Evolutionary conservation across 2,888 invertebrate genomes (phyloP).

Genomic region (Marronus borbonicus): DNA sequence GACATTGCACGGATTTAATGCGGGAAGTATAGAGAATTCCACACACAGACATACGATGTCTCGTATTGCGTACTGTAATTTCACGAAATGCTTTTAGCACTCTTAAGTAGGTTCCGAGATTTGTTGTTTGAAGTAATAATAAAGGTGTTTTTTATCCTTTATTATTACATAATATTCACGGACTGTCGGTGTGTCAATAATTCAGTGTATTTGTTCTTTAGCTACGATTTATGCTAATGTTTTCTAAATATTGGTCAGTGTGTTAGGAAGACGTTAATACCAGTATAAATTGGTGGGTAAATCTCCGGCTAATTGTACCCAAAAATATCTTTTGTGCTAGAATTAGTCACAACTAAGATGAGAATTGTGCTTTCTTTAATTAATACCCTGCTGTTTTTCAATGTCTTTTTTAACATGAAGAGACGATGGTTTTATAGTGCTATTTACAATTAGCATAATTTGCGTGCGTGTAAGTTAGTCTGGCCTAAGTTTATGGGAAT

Average conservation of each 20-base stretch:
- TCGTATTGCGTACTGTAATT: too few relatives aligned
- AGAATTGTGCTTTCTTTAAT: too few relatives aligned
- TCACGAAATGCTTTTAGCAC: conserved; percentile 28
- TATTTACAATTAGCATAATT: too few relatives aligned
- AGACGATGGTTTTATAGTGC: too few relatives aligned
- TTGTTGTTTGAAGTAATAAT: background rate
- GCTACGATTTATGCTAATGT: conserved; percentile 6
- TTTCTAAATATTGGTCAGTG: conserved; percentile 16
- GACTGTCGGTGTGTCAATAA: background rate
- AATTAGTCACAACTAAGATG: background rate
- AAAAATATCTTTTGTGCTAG: conserved; percentile 12
- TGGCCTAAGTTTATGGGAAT: too few relatives aligned
- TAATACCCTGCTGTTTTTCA: too few relatives aligned
- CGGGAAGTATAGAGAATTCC: too few relatives aligned
- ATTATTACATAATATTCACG: conserved; percentile 11
- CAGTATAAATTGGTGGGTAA: background rate
- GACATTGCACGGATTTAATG: too few relatives aligned
- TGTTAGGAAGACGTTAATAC: conserved; percentile 2
- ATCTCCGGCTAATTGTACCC: conserved; percentile 7
- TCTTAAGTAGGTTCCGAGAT: background rate
- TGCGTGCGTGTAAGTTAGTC: too few relatives aligned
- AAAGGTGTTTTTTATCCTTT: conserved; percentile 10
- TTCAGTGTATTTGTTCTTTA: background rate
- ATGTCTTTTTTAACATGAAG: too few relatives aligned
- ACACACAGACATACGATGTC: too few relatives aligned